Evolutionary conservation across 2,888 invertebrate species (phyloP), one percentile per base, ranked within the genome.

Genomic region (Stratiomys singularior): DNA sequence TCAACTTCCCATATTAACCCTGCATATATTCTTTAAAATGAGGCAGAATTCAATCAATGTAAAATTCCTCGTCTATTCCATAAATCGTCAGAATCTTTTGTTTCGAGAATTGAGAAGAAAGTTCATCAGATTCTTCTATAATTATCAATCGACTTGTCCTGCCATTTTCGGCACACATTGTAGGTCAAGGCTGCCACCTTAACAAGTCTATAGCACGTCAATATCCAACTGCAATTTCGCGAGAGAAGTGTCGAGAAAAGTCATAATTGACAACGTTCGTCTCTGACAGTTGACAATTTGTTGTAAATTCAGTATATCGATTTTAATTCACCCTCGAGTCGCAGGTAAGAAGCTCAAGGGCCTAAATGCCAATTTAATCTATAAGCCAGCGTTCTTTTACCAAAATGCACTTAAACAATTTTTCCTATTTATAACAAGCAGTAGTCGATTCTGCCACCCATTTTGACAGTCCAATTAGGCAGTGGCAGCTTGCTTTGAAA

Each of bases 221-320:
- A 64, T 28, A 64, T 27, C 9, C 47, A 47, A 27, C 11, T 18
- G 11, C 44, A n/a, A 28, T n/a, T 58, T 30, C 46, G 5, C 46
- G 47, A 44, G 46, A 76, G 78, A 76, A 78, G 69, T 78, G 78
- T 69, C 71, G 69, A 71, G 78, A 78, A 78, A 78, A 78, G 78
- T 78, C 78, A 78, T 76, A 67, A 46, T 44, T 78, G 76, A 76
- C 78, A 76, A 46, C 28, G 72, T 30, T 15, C 60, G 13, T 21
- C 25, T 56, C 46, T 30, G 74, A 37, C 74, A 60, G 23, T 25
- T 58, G 71, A 56, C 21, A 37, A n/a, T 37, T 37, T 58, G 60
- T 74, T 60, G 74, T 74, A 60, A 58, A 9, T 60, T 60, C 15
- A 23, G n/a, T 60, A 60, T 58, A 74, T 74, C 60, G 74, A 74